Evolutionary conservation across 2,797 vertebrate species (phyloP), one percentile per base, ranked within the genome.

Genomic region (Muraenolepis orangiensis): DNA sequence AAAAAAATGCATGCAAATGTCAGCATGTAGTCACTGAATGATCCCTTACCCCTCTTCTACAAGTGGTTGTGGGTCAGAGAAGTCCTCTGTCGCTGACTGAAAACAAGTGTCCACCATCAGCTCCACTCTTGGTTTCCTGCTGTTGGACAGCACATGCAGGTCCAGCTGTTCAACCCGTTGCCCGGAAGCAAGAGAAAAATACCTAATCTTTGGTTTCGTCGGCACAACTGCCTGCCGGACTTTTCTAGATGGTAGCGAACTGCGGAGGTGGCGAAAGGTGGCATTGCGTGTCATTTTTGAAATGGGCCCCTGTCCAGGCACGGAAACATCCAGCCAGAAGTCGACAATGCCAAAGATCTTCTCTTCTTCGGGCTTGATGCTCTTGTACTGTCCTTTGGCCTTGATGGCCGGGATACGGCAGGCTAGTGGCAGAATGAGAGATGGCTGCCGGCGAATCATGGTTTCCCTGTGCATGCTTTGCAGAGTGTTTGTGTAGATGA

Each of bases 401-500:
- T 79, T 36, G 16, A 70, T 8, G 6, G 2, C 36, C 0, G 81
- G 79, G 76, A 93, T 87, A 10, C 88, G 87, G 73, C 93, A 94
- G 72, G 91, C 90, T 66, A 94, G 74, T 0, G 91, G 91, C 23
- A 94, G 82, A 23, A 89, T 5, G 30, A 93, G 83, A 2, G 73
- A 73, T 5, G 91, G 88, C 30, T n/a, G 2, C 3, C 90, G 88
- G 71, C 79, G 89, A 73, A 93, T 75, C 34, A 77, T 64, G 0
- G 87, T 78, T 67, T 14, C 81, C 1, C 84, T 70, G 67, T 40
- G 83, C 3, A 87, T 72, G 10, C 81, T 93, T 69, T 81, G 72
- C 79, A 93, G 78, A 61, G 83, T 90, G 87, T 93, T 93, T 76
- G 89, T 92, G 86, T 89, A 93, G 74, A 93, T 81, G 77, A 94